These are phyloP conservation scores for Zaprionus ghesquierei DNA, from an alignment of 1,140 invertebrate genomes.

Conservation along the genomic window DNA sequence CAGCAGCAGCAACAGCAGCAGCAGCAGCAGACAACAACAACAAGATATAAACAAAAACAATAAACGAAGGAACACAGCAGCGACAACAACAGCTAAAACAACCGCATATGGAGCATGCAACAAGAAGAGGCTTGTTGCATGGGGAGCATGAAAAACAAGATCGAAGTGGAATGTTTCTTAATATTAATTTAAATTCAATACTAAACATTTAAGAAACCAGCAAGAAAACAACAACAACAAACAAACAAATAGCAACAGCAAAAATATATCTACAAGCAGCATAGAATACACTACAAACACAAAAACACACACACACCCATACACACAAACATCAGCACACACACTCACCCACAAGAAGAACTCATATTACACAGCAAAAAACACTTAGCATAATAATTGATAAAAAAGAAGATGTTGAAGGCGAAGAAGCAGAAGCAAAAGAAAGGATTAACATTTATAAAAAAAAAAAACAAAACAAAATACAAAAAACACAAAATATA, in stretches of 20 bases:
- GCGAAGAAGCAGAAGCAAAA: slow-evolving; percentile 11
- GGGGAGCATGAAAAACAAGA: not conserved
- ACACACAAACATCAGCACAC: slow-evolving; percentile 19
- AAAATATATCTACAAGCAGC: slow-evolving; percentile 41
- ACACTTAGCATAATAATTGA: slow-evolving; percentile 72
- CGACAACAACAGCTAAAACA: not conserved
- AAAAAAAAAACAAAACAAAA: slow-evolving; percentile 28
- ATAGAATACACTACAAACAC: slow-evolving; percentile 7
- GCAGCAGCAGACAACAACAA: not conserved
- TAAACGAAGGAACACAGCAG: not conserved
- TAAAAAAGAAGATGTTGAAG: slow-evolving; percentile 29
- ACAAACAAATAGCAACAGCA: slow-evolving; percentile 17
- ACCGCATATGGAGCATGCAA: not conserved
- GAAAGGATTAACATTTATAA: slow-evolving; percentile 43
- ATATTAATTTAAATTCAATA: slow-evolving; percentile 77
- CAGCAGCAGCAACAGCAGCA: not conserved
- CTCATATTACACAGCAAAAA: slow-evolving; percentile 32
- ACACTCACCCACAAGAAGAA: slow-evolving; percentile 23
- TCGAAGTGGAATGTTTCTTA: slow-evolving; percentile 60
- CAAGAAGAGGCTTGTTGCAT: not conserved
- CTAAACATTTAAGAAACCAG: slow-evolving; percentile 62
- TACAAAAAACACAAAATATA: slow-evolving; percentile 6
- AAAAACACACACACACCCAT: not conserved
- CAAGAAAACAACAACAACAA: slow-evolving; percentile 20
- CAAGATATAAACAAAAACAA: slow-evolving; percentile 9